These are phyloP conservation scores for Echinometra lucunter DNA, from an alignment of 53 echinoderm and acorn worm genomes.

Conservation along the genomic window DNA sequence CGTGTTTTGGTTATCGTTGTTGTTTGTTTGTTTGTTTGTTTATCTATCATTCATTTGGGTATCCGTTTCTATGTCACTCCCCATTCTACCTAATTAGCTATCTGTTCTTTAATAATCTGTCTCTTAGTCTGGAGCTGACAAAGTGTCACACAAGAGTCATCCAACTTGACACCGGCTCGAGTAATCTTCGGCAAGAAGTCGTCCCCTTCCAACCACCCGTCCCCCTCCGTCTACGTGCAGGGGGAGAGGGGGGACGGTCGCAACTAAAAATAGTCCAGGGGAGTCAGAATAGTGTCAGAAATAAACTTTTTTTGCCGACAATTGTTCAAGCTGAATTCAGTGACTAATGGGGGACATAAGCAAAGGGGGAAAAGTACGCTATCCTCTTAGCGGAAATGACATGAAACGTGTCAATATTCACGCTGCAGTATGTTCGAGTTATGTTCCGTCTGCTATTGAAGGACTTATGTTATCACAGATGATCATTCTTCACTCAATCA, in stretches of 20 bases:
- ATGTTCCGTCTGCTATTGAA: not conserved
- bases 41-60: no score
- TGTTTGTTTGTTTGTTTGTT: no score
- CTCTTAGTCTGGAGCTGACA: no score
- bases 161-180: not conserved
- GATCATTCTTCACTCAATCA: not conserved
- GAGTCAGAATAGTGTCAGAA: not conserved
- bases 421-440: not conserved
- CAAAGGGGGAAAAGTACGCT: not conserved
- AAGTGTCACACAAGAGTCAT: not conserved
- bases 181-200: no score
- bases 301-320: not conserved
- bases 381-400: not conserved
- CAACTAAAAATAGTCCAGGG: not conserved
- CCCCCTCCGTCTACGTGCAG: not conserved
- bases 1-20: no score
- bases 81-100: not conserved
- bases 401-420: constrained; percentile 14
- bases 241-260: not conserved
- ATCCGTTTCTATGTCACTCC: not conserved
- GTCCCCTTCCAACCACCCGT: not conserved
- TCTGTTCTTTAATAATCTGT: no score
- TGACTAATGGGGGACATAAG: not conserved
- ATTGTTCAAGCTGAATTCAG: not conserved
- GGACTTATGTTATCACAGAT: not conserved